These are phyloP conservation scores for Forbesichthys agassizii DNA, from an alignment of 2,113 vertebrate species.

Conservation along the genomic window DNA sequence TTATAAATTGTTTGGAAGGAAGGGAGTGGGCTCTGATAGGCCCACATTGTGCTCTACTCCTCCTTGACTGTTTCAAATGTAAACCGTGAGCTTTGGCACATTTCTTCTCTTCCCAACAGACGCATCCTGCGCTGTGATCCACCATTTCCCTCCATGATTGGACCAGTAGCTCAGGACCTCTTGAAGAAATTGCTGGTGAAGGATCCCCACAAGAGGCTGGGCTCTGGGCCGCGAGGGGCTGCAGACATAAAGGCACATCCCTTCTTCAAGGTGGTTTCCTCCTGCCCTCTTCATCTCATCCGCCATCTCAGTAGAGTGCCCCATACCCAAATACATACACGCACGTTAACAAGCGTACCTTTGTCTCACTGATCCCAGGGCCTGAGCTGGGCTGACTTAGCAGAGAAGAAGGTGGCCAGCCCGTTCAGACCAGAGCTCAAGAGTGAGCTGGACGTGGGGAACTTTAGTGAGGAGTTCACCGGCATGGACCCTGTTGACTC, in stretches of 20 bases:
- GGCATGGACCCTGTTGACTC: constrained; percentile 91
- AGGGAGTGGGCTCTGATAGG: too few species aligned
- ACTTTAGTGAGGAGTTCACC: constrained; percentile 92
- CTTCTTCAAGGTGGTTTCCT: constrained; percentile 85
- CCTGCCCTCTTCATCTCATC: background rate
- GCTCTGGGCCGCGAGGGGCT: constrained; percentile 83
- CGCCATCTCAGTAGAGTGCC: background rate
- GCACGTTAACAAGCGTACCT: background rate
- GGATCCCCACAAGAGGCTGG: constrained; percentile 87
- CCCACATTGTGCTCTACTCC: too few species aligned
- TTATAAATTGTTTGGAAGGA: background rate
- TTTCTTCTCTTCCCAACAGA: constrained; percentile 55
- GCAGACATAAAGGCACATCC: constrained; percentile 86
- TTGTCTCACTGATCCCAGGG: constrained; percentile 64
- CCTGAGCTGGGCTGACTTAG: constrained; percentile 84
- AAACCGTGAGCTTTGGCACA: too few species aligned
- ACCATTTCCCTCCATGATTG: constrained; percentile 85
- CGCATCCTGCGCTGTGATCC: constrained; percentile 90
- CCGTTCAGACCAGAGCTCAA: constrained; percentile 89
- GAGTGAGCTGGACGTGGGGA: constrained; percentile 87
- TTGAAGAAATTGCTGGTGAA: constrained; percentile 85
- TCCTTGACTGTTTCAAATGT: too few species aligned
- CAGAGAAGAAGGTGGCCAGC: constrained; percentile 80
- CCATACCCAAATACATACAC: background rate
- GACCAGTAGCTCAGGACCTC: constrained; percentile 84